Conservation (phyloP, 2,888 invertebrate genomes). For the Plagodis dolabraria region DNA sequence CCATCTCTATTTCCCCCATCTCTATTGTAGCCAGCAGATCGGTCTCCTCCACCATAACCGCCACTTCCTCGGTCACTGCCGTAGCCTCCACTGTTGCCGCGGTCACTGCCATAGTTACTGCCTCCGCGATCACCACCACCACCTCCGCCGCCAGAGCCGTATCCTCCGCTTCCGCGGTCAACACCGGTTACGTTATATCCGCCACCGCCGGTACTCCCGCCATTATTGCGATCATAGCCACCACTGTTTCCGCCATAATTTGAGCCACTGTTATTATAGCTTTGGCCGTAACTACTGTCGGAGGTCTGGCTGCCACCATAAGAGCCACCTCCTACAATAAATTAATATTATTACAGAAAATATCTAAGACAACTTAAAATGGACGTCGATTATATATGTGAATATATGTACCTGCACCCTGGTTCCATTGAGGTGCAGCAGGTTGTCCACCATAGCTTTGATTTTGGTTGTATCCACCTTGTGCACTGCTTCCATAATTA, state of each 20-base stretch:
- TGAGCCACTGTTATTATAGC: conserved; percentile 51
- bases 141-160: conserved; percentile 58
- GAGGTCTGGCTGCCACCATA: conserved; percentile 57
- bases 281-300: conserved; percentile 65
- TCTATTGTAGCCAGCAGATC: conserved; percentile 78
- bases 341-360: conserved; percentile 1
- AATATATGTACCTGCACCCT: conserved; percentile 54
- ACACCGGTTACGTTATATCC: conserved; percentile 46
- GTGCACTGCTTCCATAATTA: conserved; percentile 56
- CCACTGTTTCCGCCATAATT: conserved; percentile 56
- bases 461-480: neutral
- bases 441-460: conserved; percentile 58
- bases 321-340: conserved; percentile 54
- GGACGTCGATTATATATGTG: neutral
- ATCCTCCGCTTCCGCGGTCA: conserved; percentile 51
- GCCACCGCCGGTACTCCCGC: conserved; percentile 57
- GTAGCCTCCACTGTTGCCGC: conserved; percentile 70
- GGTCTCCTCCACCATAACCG: conserved; percentile 75
- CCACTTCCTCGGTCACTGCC: conserved; percentile 68
- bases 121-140: conserved; percentile 69
- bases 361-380: neutral
- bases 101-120: conserved; percentile 68
- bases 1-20: conserved; percentile 85
- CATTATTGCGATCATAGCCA: conserved; percentile 41
- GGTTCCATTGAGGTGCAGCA: conserved; percentile 68